Evolutionary conservation across 2,888 invertebrate species (phyloP).

Genomic region (Ephialtes manifestator): DNA sequence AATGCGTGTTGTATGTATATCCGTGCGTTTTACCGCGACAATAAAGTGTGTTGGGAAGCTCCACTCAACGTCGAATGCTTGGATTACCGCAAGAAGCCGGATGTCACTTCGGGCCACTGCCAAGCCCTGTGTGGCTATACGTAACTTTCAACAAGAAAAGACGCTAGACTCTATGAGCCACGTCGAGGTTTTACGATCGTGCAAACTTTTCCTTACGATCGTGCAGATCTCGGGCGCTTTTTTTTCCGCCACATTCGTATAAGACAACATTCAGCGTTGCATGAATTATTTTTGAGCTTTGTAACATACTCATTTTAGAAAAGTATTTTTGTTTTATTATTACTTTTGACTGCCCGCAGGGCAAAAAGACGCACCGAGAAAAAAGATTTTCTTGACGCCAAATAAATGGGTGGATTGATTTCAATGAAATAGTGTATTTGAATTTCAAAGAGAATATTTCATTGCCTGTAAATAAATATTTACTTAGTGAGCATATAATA

Average conservation of each 20-base stretch:
- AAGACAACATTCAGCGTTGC: background rate
- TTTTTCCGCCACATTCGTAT: background rate
- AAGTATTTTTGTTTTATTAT: background rate
- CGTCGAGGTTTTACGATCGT: background rate
- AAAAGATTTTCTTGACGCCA: too few relatives aligned
- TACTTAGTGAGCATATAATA: too few relatives aligned
- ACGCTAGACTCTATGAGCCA: background rate
- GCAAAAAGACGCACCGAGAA: too few relatives aligned
- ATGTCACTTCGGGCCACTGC: slow-evolving; percentile 30
- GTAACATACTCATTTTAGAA: background rate
- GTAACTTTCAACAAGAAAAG: background rate
- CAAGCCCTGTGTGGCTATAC: slow-evolving; percentile 1
- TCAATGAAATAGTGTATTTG: too few relatives aligned
- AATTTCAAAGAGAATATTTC: too few relatives aligned
- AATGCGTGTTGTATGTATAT: slow-evolving; percentile 10
- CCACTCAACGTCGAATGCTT: slow-evolving; percentile 40
- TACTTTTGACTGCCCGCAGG: background rate
- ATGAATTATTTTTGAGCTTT: background rate
- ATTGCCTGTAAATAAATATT: too few relatives aligned
- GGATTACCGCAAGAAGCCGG: slow-evolving; percentile 42
- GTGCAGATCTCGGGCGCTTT: background rate
- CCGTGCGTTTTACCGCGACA: slow-evolving; percentile 30
- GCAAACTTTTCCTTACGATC: background rate
- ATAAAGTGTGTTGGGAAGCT: slow-evolving; percentile 53
- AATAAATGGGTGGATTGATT: too few relatives aligned